A percentile compares a stretch with the other conserved stretches of the same genome.
phyloP scores from a whole-genome alignment of 2,113 vertebrate species.

The Morone chrysops region DNA sequence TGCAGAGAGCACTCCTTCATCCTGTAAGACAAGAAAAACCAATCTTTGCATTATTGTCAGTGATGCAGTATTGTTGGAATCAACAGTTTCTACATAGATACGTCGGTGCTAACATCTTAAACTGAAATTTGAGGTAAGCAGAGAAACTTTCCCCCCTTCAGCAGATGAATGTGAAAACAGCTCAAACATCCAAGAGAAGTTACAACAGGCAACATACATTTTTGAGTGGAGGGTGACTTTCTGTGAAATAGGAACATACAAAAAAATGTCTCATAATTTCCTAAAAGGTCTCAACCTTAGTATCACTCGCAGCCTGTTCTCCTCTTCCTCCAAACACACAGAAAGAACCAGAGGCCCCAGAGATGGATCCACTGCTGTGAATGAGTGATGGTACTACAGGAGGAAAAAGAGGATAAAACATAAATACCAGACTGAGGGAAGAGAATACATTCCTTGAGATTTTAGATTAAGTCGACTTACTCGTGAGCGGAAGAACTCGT shows the following conservation, averaged over 20 bases:
- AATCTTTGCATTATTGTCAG: not conserved
- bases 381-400: slow-evolving; percentile 90
- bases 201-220: no score
- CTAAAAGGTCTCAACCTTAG: slow-evolving; percentile 83
- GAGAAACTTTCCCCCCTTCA: not conserved
- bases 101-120: not conserved
- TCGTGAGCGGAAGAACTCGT: slow-evolving; percentile 87
- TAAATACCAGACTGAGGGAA: not conserved
- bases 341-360: slow-evolving; percentile 90
- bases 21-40: slow-evolving; percentile 76
- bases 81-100: not conserved
- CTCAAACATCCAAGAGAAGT: not conserved
- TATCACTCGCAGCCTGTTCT: slow-evolving; percentile 87
- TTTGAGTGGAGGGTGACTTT: not conserved
- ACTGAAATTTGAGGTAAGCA: not conserved
- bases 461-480: slow-evolving; percentile 73
- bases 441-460: not conserved
- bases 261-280: not conserved
- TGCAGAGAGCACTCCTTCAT: slow-evolving; percentile 89
- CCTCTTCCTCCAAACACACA: slow-evolving; percentile 90
- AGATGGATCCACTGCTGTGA: slow-evolving; percentile 87
- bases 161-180: not conserved
- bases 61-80: not conserved
- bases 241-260: not conserved
- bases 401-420: not conserved